Evolutionary conservation across 1,140 invertebrate species (phyloP).

Genomic region (Calephelis virginiensis): DNA sequence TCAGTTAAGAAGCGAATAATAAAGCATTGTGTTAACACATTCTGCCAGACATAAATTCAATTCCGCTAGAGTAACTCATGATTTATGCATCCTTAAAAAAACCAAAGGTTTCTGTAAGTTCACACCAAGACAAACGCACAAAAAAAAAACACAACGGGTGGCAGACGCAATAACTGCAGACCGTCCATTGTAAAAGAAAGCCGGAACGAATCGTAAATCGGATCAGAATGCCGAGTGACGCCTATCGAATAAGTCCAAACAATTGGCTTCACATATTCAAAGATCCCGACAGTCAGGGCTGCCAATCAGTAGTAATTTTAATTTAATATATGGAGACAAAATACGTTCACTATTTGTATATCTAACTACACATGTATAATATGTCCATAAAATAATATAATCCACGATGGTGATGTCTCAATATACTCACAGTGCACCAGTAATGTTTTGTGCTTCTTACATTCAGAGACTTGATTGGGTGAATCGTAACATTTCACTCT

Average conservation of each 20-base stretch:
- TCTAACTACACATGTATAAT: too few species aligned
- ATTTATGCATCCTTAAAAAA: constrained; percentile 15
- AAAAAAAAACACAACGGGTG: constrained; percentile 44
- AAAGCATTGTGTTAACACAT: not conserved
- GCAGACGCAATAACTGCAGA: constrained; percentile 44
- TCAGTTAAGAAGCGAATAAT: too few species aligned
- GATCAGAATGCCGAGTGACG: constrained; percentile 58
- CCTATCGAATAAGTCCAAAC: constrained; percentile 65
- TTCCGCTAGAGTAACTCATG: not conserved
- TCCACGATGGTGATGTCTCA: too few species aligned
- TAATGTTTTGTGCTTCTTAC: too few species aligned
- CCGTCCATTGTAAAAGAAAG: constrained; percentile 64
- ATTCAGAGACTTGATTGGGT: too few species aligned
- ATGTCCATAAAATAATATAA: too few species aligned
- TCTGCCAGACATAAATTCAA: not conserved
- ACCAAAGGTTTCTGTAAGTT: constrained; percentile 7
- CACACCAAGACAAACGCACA: constrained; percentile 15
- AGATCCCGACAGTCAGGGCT: constrained; percentile 32
- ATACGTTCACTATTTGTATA: too few species aligned
- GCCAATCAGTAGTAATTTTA: too few species aligned
- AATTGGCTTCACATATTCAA: constrained; percentile 50
- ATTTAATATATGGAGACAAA: too few species aligned
- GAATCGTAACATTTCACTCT: too few species aligned
- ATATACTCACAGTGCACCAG: too few species aligned
- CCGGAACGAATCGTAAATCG: constrained; percentile 72